Conservation (phyloP, 2,888 invertebrate species). For the Amphipoea lucens region DNA sequence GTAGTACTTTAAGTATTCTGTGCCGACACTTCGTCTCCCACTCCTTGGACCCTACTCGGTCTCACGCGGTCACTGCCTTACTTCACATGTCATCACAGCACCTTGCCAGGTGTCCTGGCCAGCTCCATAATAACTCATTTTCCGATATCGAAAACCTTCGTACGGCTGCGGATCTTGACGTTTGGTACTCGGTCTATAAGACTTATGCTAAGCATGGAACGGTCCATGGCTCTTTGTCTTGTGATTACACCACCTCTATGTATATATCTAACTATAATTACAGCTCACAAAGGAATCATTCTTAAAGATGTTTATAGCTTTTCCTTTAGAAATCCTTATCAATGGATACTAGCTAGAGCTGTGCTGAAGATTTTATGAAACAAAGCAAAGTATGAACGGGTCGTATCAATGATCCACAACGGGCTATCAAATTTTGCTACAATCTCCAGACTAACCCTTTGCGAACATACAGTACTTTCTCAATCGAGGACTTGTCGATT, state of each 20-base stretch:
- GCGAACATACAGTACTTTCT: slow-evolving; percentile 35
- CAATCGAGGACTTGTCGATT: slow-evolving; percentile 49
- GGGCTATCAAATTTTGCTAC: slow-evolving; percentile 34
- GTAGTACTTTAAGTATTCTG: no score
- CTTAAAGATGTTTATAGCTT: background rate
- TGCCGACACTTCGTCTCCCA: background rate
- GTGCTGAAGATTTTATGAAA: background rate
- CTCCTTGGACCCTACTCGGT: no score
- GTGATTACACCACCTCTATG: background rate
- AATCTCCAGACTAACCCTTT: slow-evolving; percentile 37
- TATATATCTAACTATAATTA: background rate
- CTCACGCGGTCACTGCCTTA: no score
- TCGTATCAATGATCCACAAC: slow-evolving; percentile 18
- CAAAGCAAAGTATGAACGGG: background rate
- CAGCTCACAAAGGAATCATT: background rate
- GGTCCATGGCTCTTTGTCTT: background rate
- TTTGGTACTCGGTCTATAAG: background rate
- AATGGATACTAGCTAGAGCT: background rate
- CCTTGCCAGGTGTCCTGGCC: background rate
- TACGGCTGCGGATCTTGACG: no score
- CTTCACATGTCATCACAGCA: background rate
- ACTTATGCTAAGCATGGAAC: background rate
- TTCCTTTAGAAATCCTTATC: background rate
- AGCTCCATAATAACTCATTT: background rate
- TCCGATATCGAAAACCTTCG: background rate